Evolutionary conservation across 2,888 invertebrate species (phyloP).

Genomic region (Patella ulyssiponensis): DNA sequence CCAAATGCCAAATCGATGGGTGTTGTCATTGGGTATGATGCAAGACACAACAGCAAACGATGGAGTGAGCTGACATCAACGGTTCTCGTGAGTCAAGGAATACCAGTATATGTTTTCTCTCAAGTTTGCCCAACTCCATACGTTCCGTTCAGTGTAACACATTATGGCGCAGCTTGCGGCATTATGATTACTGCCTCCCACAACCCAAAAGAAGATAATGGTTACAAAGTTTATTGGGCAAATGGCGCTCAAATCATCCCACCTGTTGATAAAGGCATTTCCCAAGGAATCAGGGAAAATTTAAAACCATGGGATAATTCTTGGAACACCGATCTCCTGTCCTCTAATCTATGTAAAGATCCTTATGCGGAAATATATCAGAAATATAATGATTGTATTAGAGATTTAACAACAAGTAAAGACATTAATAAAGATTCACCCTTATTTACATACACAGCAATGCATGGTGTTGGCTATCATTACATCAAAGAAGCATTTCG

Average conservation of each 20-base stretch:
- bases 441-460: constrained; percentile 90
- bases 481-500: constrained; percentile 84
- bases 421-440: constrained; percentile 60
- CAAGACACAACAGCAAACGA: constrained; percentile 90
- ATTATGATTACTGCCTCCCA: constrained; percentile 97
- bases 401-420: constrained; percentile 31
- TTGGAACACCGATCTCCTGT: constrained; percentile 79
- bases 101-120: constrained; percentile 87
- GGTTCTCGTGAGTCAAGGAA: constrained; percentile 83
- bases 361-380: constrained; percentile 80
- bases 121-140: constrained; percentile 92
- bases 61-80: constrained; percentile 91
- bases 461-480: constrained; percentile 96
- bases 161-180: constrained; percentile 84
- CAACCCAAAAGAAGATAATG: constrained; percentile 95
- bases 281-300: constrained; percentile 83
- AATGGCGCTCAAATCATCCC: constrained; percentile 94
- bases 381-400: constrained; percentile 43
- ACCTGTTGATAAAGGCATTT: constrained; percentile 91
- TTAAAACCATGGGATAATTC: constrained; percentile 83
- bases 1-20: constrained; percentile 79
- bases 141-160: constrained; percentile 87
- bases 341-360: constrained; percentile 78
- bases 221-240: constrained; percentile 97
- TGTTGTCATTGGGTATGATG: constrained; percentile 92